Percentiles rank a stretch among this genome's conserved stretches.
phyloP scores from a whole-genome alignment of 2,888 invertebrate species.

The Dione vanillae region DNA sequence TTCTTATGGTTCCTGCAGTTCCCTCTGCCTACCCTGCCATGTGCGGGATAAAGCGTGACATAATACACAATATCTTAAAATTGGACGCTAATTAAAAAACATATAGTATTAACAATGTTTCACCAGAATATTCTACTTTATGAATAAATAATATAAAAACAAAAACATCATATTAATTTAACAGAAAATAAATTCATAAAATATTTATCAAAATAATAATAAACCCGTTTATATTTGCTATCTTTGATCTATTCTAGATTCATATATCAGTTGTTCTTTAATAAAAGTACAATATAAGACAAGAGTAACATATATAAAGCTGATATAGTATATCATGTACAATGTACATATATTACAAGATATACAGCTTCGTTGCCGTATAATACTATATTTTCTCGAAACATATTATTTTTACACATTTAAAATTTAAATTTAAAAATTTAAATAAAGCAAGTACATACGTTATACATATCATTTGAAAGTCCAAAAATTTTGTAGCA shows the following conservation, averaged over 20 bases:
- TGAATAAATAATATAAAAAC: too few relatives aligned
- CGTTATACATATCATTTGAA: slow-evolving; percentile 1
- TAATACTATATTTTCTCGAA: not conserved
- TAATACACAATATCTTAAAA: too few relatives aligned
- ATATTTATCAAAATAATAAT: too few relatives aligned
- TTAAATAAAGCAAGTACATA: not conserved
- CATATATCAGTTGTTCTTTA: not conserved
- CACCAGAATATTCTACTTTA: too few relatives aligned
- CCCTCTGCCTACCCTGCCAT: too few relatives aligned
- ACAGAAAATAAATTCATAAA: too few relatives aligned
- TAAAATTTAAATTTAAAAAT: not conserved
- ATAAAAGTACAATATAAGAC: not conserved
- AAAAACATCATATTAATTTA: too few relatives aligned
- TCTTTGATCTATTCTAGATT: not conserved
- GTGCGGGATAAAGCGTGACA: too few relatives aligned
- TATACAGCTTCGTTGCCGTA: not conserved
- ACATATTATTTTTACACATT: not conserved
- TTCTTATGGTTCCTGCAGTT: too few relatives aligned
- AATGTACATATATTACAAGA: slow-evolving; percentile 1
- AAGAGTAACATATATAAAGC: not conserved
- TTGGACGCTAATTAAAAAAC: too few relatives aligned
- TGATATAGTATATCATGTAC: not conserved
- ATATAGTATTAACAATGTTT: too few relatives aligned
- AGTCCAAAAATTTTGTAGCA: slow-evolving; percentile 12
- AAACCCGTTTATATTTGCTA: not conserved